Base-by-base conservation (phyloP, 2,888 invertebrate species). In the Hypena proboscidalis region DNA sequence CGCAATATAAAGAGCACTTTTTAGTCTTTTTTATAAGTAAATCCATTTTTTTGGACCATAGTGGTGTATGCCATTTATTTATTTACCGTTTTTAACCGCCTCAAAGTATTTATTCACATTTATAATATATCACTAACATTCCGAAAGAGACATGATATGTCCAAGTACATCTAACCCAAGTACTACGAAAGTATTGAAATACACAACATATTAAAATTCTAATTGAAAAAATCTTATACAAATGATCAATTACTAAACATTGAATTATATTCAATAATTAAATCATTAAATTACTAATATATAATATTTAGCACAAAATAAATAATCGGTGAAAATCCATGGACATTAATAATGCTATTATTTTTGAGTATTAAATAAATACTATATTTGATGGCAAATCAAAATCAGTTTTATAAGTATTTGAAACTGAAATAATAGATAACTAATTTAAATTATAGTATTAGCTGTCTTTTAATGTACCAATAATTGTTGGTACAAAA, bases 261-360 rank as follows among this genome's bases (percentile, higher is more conserved):
- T 30, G 47, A 49, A 50, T 51, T 23, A 33, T 17, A 67, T 52
- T 45, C 46, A 61, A 58, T 43, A 45, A 36, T 33, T 25, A 48
- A 30, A 47, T 38, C 38, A 34, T 37, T 38, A 29, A 13, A 46
- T 42, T 46, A 40, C 30, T 26, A 26, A n/a, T n/a, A n/a, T n/a
- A n/a, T n/a, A n/a, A n/a, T n/a, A n/a, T n/a, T n/a, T n/a, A n/a
- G n/a, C n/a, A n/a, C n/a, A n/a, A n/a, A n/a, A n/a, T n/a, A n/a
- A n/a, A n/a, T n/a, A n/a, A n/a, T n/a, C n/a, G n/a, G n/a, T n/a
- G n/a, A n/a, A n/a, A n/a, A n/a, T n/a, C n/a, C n/a, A n/a, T n/a
- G n/a, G n/a, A n/a, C n/a, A n/a, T n/a, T n/a, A n/a, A n/a, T n/a
- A n/a, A n/a, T n/a, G n/a, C n/a, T n/a, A n/a, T n/a, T n/a, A n/a